Percentiles rank a stretch among this genome's conserved stretches.
Conservation (phyloP, 2,888 invertebrate species). For the Ctenicera cuprea region DNA sequence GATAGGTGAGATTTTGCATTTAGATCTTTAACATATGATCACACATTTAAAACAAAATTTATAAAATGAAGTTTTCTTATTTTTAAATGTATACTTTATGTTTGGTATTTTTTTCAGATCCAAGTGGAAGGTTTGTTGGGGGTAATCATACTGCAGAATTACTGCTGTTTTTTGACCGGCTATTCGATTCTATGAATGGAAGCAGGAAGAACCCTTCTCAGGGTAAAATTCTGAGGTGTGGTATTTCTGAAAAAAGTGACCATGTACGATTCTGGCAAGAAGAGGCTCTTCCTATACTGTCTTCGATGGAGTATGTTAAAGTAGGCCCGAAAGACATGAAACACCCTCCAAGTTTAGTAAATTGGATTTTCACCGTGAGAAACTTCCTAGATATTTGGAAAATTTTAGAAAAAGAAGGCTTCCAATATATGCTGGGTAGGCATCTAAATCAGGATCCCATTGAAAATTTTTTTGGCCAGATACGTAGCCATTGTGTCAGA, state of each 20-base stretch:
- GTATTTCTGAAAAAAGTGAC: neutral
- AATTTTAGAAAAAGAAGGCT: constrained; percentile 19
- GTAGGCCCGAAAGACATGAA: neutral
- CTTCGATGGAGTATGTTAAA: neutral
- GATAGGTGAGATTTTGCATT: constrained; percentile 12
- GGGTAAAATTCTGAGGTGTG: neutral
- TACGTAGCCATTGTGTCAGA: no score
- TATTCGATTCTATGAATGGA: neutral
- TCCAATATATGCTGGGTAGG: constrained; percentile 26
- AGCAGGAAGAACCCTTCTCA: neutral
- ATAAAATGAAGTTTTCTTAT: neutral
- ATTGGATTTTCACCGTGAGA: neutral
- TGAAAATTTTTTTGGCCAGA: no score
- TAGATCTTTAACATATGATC: neutral
- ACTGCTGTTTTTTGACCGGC: neutral
- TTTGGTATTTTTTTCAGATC: neutral
- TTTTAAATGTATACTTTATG: neutral
- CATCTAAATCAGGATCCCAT: constrained; percentile 30
- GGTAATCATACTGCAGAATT: neutral
- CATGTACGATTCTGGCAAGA: neutral
- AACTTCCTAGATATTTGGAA: neutral
- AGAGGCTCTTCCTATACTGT: constrained; percentile 1
- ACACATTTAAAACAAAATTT: neutral
- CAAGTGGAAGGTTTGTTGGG: neutral
- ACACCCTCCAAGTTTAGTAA: neutral